Evolutionary conservation across 2,797 vertebrate species (phyloP), one percentile per base, ranked within the genome.

Genomic region (Pangasius djambal): DNA sequence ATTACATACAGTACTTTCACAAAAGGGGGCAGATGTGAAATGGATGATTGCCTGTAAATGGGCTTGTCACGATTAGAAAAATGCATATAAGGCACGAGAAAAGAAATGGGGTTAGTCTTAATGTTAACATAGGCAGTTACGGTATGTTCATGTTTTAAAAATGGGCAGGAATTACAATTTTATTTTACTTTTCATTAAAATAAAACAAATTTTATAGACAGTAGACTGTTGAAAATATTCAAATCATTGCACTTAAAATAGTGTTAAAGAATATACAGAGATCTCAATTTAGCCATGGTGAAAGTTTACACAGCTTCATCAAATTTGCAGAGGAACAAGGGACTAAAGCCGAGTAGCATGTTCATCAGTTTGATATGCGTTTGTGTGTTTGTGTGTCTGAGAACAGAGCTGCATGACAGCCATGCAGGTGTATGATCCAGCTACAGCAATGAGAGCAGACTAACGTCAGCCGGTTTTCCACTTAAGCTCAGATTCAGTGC

Each of bases 1-100:
- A 95, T 96, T 95, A 95, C 91, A 89, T 88, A 91, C 92, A 81
- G 75, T 63, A 48, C 78, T 92, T 91, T 93, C 92, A 94, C 91
- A 95, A 93, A 94, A 92, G 92, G 92, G 86, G 91, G 92, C 89
- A 93, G 93, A 92, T 91, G 91, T 89, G 92, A 95, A 95, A 96
- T 95, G 93, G 95, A 96, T 96, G 94, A 93, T 94, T 94, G 92
- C 95, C 93, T 94, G 94, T 90, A 96, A 95, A 96, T 95, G 95
- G 94, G 93, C 93, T 94, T 93, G 92, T 95, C 93, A 83, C 93
- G 93, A 93, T 95, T 95, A 94, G 95, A 95, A 95, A 95, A 95
- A 96, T 95, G 94, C 92, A 91, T 90, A 91, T 96, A 96, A 96
- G 94, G 94, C 91, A 91, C 87, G 77, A 94, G 94, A 93, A 94